These are phyloP conservation scores for Drosophila nr. perissopoda DNA, from an alignment of 2,888 invertebrate species.

Conservation along the genomic window DNA sequence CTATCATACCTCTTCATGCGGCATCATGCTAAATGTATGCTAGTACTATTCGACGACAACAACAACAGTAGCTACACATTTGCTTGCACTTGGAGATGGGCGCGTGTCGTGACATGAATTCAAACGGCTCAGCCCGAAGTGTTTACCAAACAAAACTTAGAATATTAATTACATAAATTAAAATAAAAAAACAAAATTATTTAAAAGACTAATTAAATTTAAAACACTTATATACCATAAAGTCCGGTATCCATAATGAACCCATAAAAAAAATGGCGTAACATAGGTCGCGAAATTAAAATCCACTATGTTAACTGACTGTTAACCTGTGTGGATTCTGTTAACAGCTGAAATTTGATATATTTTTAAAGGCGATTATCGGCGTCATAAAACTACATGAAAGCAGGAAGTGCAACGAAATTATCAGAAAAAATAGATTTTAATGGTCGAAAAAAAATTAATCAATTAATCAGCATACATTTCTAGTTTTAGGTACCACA, in stretches of 20 bases:
- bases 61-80: conserved; percentile 22
- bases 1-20: conserved; percentile 32
- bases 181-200: not conserved
- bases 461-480: not conserved
- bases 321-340: not conserved
- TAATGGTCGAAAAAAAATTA: not conserved
- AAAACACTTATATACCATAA: not conserved
- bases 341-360: not conserved
- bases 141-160: not conserved
- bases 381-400: not conserved
- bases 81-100: not conserved
- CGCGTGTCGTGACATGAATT: not conserved
- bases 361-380: not conserved
- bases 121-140: not conserved
- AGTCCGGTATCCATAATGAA: not conserved
- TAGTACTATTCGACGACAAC: conserved; percentile 28
- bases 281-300: not conserved
- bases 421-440: not conserved
- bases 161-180: not conserved
- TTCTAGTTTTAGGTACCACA: not conserved
- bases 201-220: not conserved
- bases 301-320: not conserved
- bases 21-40: conserved; percentile 39
- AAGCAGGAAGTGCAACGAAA: not conserved
- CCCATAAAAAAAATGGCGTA: fast-evolving